Percentiles rank a stretch among this genome's conserved stretches.
Evolutionary conservation across 1,140 invertebrate genomes (phyloP).

Genomic region (Psilanteris sp.): DNA sequence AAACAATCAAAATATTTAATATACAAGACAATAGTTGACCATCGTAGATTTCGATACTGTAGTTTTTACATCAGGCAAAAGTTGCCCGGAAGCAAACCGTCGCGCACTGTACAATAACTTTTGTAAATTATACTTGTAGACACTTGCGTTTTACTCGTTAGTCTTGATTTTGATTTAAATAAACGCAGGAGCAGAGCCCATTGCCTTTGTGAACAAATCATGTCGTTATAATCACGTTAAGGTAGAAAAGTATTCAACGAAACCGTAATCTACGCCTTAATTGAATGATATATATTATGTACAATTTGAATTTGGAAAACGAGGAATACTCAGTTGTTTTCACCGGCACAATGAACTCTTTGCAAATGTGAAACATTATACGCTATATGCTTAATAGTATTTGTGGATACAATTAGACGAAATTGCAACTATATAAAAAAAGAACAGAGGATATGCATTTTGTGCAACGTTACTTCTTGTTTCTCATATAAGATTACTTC

Average conservation of each 20-base stretch:
- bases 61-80: slow-evolving; percentile 48
- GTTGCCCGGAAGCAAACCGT: slow-evolving; percentile 65
- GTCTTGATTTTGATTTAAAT: slow-evolving; percentile 71
- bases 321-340: too few relatives aligned
- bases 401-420: slow-evolving; percentile 65
- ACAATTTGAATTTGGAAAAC: too few relatives aligned
- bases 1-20: slow-evolving; percentile 31
- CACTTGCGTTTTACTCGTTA: slow-evolving; percentile 17
- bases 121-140: slow-evolving; percentile 39
- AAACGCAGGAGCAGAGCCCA: slow-evolving; percentile 53
- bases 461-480: slow-evolving; percentile 75
- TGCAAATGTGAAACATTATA: slow-evolving; percentile 42
- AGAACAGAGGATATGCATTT: slow-evolving; percentile 77
- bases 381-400: slow-evolving; percentile 61
- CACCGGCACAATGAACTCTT: slow-evolving; percentile 15
- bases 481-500: slow-evolving; percentile 66
- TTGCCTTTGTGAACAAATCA: slow-evolving; percentile 10
- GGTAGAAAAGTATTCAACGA: too few relatives aligned
- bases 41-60: slow-evolving; percentile 28
- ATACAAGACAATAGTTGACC: slow-evolving; percentile 46
- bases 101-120: slow-evolving; percentile 60
- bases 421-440: slow-evolving; percentile 68
- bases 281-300: too few relatives aligned
- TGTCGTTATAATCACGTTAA: too few relatives aligned
- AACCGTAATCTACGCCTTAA: too few relatives aligned